These are phyloP conservation scores for Bos indicus DNA, from an alignment of 2,113 vertebrate genomes.

Conservation along the genomic window DNA sequence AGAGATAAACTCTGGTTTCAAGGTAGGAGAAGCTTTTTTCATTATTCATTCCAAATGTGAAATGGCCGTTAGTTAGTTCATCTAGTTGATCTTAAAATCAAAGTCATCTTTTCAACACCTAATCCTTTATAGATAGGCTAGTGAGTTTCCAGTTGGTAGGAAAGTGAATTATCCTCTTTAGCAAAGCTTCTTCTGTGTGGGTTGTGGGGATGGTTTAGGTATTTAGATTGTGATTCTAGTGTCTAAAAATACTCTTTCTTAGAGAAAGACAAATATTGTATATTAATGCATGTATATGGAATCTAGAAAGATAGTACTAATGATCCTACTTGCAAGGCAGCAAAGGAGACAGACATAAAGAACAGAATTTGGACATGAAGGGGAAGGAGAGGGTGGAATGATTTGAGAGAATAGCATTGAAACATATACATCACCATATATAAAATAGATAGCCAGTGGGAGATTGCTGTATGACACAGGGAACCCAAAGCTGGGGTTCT, in stretches of 20 bases:
- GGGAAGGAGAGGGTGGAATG: background rate
- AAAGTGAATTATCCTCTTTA: background rate
- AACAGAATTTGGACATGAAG: background rate
- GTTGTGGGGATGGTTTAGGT: background rate
- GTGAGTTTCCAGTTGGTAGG: background rate
- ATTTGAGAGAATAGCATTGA: background rate
- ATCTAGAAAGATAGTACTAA: background rate
- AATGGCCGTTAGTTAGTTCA: background rate
- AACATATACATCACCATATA: background rate
- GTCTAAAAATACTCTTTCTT: conserved; percentile 21
- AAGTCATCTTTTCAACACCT: conserved; percentile 12
- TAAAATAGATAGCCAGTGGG: background rate
- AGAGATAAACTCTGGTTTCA: conserved; percentile 20
- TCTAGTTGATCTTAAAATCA: conserved; percentile 43
- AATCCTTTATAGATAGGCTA: background rate
- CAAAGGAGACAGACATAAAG: background rate
- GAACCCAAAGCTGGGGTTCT: background rate
- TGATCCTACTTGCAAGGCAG: background rate
- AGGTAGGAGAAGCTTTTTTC: background rate
- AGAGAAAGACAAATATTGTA: background rate
- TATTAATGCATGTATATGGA: background rate
- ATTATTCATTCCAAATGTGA: background rate
- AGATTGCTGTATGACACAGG: background rate
- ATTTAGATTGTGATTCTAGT: background rate
- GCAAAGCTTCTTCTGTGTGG: background rate